Percentiles rank a stretch among this genome's conserved stretches.
Evolutionary conservation across 2,113 vertebrate species (phyloP).

Genomic region (Myxocyprinus asiaticus): DNA sequence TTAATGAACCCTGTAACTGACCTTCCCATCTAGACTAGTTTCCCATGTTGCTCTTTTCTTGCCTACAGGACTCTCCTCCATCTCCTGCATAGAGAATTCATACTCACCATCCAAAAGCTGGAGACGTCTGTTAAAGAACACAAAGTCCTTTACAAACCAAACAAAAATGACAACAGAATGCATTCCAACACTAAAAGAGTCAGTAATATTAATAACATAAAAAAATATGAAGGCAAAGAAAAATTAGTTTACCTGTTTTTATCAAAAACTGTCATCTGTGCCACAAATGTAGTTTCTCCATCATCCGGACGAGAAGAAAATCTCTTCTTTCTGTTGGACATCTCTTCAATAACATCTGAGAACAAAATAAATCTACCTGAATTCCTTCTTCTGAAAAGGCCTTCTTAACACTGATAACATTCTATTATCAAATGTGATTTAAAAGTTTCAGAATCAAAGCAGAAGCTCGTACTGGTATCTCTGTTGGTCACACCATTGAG

Average conservation of each 20-base stretch:
- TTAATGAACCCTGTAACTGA: neutral
- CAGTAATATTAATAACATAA: neutral
- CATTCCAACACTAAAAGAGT: too few species aligned
- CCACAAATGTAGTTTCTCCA: conserved; percentile 90
- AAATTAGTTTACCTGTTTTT: conserved; percentile 87
- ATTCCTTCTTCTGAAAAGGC: neutral
- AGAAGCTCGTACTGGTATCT: conserved; percentile 94
- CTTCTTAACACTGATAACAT: neutral
- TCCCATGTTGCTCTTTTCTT: conserved; percentile 99
- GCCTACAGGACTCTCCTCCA: conserved; percentile 95
- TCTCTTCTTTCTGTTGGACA: conserved; percentile 88
- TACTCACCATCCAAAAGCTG: conserved; percentile 98
- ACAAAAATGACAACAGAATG: neutral
- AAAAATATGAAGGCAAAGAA: neutral
- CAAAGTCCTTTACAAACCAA: neutral
- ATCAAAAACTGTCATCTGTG: conserved; percentile 99
- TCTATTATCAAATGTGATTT: too few species aligned
- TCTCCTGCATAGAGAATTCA: conserved; percentile 98
- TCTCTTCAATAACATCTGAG: conserved; percentile 86
- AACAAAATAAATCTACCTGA: neutral
- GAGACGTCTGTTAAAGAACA: conserved; percentile 79
- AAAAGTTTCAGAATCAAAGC: conserved; percentile 62
- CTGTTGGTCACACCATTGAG: conserved; percentile 88
- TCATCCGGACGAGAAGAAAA: conserved; percentile 88
- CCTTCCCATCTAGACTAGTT: conserved; percentile 95